Evolutionary conservation across 2,113 vertebrate species (phyloP).

Genomic region (Malurus elegans): DNA sequence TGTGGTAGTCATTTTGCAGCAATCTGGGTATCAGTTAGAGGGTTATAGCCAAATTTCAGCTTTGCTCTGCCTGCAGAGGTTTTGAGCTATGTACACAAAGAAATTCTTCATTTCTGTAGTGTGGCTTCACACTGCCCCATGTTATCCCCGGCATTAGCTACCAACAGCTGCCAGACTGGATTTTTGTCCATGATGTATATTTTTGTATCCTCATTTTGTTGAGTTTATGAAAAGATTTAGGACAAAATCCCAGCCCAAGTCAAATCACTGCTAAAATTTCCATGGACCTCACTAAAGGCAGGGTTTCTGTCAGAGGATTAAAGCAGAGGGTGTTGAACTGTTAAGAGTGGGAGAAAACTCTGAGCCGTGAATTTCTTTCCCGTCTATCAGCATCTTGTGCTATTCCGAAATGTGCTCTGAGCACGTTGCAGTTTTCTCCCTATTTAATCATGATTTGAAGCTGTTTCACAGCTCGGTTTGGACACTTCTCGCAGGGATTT

Average conservation of each 20-base stretch:
- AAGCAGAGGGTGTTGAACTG: not conserved
- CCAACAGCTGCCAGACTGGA: not conserved
- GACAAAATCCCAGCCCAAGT: not conserved
- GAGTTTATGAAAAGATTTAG: not conserved
- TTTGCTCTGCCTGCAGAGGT: not conserved
- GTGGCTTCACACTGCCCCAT: not conserved
- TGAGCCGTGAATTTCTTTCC: not conserved
- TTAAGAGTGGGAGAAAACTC: not conserved
- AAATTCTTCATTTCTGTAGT: not conserved
- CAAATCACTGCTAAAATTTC: not conserved
- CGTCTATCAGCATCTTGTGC: accelerated
- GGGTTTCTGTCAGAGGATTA: not conserved
- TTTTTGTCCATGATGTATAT: not conserved
- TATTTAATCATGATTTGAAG: not conserved
- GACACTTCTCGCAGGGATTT: conserved; percentile 8
- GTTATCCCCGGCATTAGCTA: not conserved
- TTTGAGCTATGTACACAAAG: not conserved
- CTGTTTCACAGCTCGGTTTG: not conserved
- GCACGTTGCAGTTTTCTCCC: accelerated
- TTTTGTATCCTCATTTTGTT: not conserved
- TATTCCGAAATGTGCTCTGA: not conserved
- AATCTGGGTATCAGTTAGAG: not conserved
- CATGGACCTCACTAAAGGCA: not conserved
- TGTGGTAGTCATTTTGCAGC: not conserved
- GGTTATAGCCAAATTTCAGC: not conserved